Conservation (phyloP, 2,113 vertebrate species). For the Labeo rohita region DNA sequence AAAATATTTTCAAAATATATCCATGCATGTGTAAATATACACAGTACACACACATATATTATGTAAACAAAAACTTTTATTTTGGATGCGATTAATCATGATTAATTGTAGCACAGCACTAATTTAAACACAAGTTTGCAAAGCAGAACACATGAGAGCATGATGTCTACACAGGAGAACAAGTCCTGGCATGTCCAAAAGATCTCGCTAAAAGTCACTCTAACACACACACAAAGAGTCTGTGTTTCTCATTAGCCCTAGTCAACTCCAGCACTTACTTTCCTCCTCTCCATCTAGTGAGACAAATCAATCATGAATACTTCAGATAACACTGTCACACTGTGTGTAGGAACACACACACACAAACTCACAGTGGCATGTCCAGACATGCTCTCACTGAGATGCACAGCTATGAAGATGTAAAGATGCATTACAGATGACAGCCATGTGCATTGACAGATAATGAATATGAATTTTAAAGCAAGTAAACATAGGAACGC, state of each 20-base stretch:
- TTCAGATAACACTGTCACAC: conserved; percentile 2
- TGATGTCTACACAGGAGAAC: conserved; percentile 10
- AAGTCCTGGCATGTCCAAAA: conserved; percentile 40
- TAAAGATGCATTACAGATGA: not conserved
- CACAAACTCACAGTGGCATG: not conserved
- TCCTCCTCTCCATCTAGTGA: not conserved
- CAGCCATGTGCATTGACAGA: conserved; percentile 1
- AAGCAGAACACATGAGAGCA: not conserved
- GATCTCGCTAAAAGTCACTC: not conserved
- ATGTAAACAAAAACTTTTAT: too few relatives aligned
- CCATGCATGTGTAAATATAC: too few relatives aligned
- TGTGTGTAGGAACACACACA: not conserved
- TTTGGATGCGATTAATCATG: too few relatives aligned
- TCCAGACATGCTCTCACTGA: not conserved
- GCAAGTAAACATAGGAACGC: not conserved
- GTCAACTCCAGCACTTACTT: not conserved
- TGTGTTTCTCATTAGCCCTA: not conserved
- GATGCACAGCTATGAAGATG: not conserved
- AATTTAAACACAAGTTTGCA: not conserved
- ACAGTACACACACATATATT: too few relatives aligned
- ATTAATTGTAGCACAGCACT: too few relatives aligned
- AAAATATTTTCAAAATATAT: too few relatives aligned
- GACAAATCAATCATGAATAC: conserved; percentile 27
- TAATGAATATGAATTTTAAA: not conserved
- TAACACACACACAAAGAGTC: not conserved